Evolutionary conservation across 2,888 invertebrate species (phyloP), one percentile per base, ranked within the genome.

Genomic region (Mamestra brassicae): DNA sequence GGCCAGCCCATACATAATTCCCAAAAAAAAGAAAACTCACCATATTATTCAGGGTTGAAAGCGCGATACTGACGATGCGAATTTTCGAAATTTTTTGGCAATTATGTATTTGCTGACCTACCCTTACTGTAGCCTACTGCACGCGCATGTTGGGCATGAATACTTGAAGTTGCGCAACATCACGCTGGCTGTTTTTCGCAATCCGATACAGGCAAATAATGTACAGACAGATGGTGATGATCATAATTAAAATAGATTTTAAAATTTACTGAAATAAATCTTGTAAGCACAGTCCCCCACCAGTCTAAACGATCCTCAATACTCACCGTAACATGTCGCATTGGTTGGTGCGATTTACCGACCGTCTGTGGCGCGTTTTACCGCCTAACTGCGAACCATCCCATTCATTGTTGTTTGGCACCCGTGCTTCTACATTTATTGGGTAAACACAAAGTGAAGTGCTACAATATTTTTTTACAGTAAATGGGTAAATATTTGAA

Each of bases 391-490:
- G 78, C 68, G 67, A 63, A 82, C 76, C 64, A 76, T 71, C 85
- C 74, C 76, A 72, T 87, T 80, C 81, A 84, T 74, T 80, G 71
- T 76, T 85, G 80, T 87, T 78, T 64, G 70, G 50, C 52, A 74
- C 74, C 71, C 71, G 42, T 66, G 70, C 76, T 76, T 76, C 52
- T 70, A 85, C 77, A 80, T 80, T 74, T 80, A 78, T 83, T 83
- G 80, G 42, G 73, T 76, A 78, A 82, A 87, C 65, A 80, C 61
- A 54, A 65, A 67, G 42, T 63, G 71, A 68, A 81, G 81, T 81
- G 64, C 63, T 38, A 0, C 34, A 67, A 70, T 67, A 76, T 76
- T 83, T 54, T 58, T 50, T 13, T 54, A 63, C 47, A 13, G 15
- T 55, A 78, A 66, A 78, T 57, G 58, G 55, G 57, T 63, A 62